Evolutionary conservation across 2,113 vertebrate species (phyloP).

Genomic region (Datnioides undecimradiatus): DNA sequence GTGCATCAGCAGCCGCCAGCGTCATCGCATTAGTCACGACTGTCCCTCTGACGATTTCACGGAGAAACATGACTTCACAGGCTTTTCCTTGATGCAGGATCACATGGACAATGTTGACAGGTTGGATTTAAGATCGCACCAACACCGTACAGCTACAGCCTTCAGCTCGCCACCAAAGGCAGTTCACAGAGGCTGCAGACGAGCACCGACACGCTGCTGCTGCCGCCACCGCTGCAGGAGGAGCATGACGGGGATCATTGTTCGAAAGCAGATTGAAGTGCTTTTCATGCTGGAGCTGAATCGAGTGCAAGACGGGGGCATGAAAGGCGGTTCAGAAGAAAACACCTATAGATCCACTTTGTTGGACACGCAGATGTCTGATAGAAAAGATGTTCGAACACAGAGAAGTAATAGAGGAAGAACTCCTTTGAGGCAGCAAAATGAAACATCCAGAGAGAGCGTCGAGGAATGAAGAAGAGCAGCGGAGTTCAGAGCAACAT

Average conservation of each 20-base stretch:
- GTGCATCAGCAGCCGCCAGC: not conserved
- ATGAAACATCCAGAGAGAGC: not conserved
- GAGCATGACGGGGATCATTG: constrained; percentile 16
- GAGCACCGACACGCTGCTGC: not conserved
- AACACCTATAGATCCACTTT: not conserved
- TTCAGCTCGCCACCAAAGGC: not conserved
- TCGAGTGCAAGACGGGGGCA: not conserved
- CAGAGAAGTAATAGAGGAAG: not conserved
- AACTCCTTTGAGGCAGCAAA: too few species aligned
- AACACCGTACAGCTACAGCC: not conserved
- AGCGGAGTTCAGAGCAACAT: too few species aligned
- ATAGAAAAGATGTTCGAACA: not conserved
- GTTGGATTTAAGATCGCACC: not conserved
- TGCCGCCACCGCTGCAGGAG: not conserved
- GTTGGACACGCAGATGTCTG: not conserved
- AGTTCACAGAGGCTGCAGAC: constrained; percentile 1
- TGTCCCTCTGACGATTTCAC: constrained; percentile 1
- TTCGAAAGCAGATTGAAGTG: constrained; percentile 4
- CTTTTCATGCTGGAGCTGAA: not conserved
- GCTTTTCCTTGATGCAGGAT: not conserved
- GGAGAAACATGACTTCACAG: not conserved
- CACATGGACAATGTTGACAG: not conserved
- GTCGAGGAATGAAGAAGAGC: too few species aligned
- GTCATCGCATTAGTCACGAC: constrained; percentile 14
- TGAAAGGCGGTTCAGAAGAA: constrained; percentile 10